phyloP scores from a whole-genome alignment of 2,888 invertebrate species.

The Ethmia dodecea region DNA sequence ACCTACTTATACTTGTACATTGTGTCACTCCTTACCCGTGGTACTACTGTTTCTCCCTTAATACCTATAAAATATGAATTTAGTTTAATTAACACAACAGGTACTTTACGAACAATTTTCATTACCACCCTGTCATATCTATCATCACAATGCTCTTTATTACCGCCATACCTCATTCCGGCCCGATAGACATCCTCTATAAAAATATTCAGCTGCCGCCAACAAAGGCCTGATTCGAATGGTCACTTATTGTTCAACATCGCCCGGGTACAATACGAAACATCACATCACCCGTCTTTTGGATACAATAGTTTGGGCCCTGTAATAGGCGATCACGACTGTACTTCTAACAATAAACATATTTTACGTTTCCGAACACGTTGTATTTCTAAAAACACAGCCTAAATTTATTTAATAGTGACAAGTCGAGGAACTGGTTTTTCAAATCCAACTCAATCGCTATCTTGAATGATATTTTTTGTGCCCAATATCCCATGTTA shows the following conservation, averaged over 20 bases:
- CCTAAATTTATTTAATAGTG: constrained; percentile 27
- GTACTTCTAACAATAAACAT: constrained; percentile 39
- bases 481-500: constrained; percentile 47
- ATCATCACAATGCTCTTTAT: constrained; percentile 18
- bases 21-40: too few species aligned
- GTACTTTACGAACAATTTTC: constrained; percentile 1
- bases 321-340: constrained; percentile 56
- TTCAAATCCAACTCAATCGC: neutral
- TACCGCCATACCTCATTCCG: constrained; percentile 42
- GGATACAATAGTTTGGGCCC: constrained; percentile 56
- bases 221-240: constrained; percentile 56
- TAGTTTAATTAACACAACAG: too few species aligned
- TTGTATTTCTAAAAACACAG: constrained; percentile 28
- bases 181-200: constrained; percentile 50
- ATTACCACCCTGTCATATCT: too few species aligned
- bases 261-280: constrained; percentile 51
- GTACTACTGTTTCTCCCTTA: too few species aligned
- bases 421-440: neutral
- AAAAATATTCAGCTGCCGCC: constrained; percentile 62
- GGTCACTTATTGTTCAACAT: constrained; percentile 70
- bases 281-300: constrained; percentile 59
- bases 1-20: too few species aligned
- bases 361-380: constrained; percentile 29
- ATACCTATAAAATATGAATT: too few species aligned
- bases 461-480: constrained; percentile 15